A percentile compares a stretch with the other conserved stretches of the same genome.
These are phyloP conservation scores for Hoplostethus atlanticus DNA, from an alignment of 2,797 vertebrate genomes.

Conservation along the genomic window DNA sequence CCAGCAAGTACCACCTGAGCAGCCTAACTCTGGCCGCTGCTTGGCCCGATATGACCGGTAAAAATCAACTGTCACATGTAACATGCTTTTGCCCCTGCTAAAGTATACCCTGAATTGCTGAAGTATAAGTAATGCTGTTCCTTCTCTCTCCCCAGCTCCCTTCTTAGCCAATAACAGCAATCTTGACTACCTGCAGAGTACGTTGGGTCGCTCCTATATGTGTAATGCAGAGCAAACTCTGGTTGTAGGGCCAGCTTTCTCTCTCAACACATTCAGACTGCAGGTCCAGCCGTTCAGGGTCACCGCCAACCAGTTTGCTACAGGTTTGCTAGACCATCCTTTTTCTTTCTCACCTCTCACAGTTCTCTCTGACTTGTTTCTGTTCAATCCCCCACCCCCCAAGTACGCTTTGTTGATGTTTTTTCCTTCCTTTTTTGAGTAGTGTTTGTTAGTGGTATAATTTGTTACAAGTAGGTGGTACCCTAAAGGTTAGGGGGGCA, in stretches of 20 bases:
- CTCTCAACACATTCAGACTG: constrained; percentile 89
- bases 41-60: constrained; percentile 79
- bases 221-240: constrained; percentile 90
- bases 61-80: constrained; percentile 17
- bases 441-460: too few relatives aligned
- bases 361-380: too few relatives aligned
- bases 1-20: constrained; percentile 82
- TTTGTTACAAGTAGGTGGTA: too few relatives aligned
- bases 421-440: neutral
- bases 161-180: constrained; percentile 78
- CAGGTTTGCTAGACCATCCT: constrained; percentile 80
- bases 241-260: constrained; percentile 75
- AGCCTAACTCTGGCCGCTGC: constrained; percentile 69
- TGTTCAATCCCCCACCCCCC: neutral
- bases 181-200: constrained; percentile 87
- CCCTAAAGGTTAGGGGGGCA: too few relatives aligned
- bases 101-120: neutral
- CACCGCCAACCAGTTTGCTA: constrained; percentile 86
- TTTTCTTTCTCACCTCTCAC: neutral
- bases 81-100: neutral
- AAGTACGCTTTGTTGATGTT: neutral
- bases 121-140: neutral
- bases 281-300: constrained; percentile 93
- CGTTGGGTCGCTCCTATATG: constrained; percentile 91
- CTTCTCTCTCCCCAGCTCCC: constrained; percentile 58